Evolutionary conservation across 2,888 invertebrate genomes (phyloP).

Genomic region (Odontocerum albicorne): DNA sequence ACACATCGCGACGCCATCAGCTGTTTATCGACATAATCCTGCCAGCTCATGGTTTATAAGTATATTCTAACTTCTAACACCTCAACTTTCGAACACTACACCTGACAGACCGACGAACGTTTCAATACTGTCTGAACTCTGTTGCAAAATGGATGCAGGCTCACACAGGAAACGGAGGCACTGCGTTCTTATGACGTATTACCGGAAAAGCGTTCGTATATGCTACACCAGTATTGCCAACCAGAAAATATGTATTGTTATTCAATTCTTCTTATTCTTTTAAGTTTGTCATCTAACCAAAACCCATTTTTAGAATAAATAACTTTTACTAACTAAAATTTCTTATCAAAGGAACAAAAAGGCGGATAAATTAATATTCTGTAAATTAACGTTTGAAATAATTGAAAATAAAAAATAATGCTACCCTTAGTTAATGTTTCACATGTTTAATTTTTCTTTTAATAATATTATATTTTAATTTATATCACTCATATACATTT

Average conservation of each 20-base stretch:
- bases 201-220: slow-evolving; percentile 26
- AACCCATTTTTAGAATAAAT: too few relatives aligned
- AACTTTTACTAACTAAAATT: too few relatives aligned
- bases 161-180: slow-evolving; percentile 26
- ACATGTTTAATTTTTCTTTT: too few relatives aligned
- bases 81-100: slow-evolving; percentile 27
- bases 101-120: slow-evolving; percentile 30
- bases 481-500: too few relatives aligned
- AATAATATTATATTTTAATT: too few relatives aligned
- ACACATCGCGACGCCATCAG: slow-evolving; percentile 94
- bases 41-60: slow-evolving; percentile 84
- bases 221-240: not conserved
- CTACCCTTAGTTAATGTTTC: too few relatives aligned
- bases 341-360: too few relatives aligned
- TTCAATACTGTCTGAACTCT: slow-evolving; percentile 31
- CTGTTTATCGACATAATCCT: slow-evolving; percentile 97
- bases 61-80: slow-evolving; percentile 21
- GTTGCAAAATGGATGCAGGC: slow-evolving; percentile 32
- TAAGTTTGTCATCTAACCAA: not conserved
- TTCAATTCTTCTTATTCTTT: not conserved
- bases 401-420: too few relatives aligned
- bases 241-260: not conserved
- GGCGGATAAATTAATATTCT: too few relatives aligned
- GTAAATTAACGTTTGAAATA: too few relatives aligned
- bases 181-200: slow-evolving; percentile 23